These are phyloP conservation scores for Tympanuchus pallidicinctus DNA, from an alignment of 2,113 vertebrate genomes.

Conservation along the genomic window DNA sequence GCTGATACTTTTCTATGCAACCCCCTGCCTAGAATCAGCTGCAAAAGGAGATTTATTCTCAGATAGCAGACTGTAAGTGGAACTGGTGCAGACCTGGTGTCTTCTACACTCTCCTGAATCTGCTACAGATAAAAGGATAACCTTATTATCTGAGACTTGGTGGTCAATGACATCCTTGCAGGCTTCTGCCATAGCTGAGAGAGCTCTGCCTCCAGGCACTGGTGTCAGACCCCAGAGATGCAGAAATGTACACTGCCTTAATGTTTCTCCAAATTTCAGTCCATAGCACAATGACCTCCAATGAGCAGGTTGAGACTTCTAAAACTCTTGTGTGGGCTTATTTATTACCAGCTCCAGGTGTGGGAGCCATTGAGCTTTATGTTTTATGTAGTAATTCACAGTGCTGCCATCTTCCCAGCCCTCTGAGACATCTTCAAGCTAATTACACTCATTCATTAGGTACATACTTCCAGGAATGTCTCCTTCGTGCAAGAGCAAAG, in stretches of 20 bases:
- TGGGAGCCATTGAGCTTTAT: conserved; percentile 23
- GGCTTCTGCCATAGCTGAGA: neutral
- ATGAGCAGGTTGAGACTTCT: neutral
- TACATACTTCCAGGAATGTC: neutral
- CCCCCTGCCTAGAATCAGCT: neutral
- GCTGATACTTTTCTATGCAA: neutral
- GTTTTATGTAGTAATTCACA: conserved; percentile 36
- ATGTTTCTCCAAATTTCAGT: neutral
- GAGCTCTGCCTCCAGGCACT: neutral
- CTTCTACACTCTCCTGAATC: neutral
- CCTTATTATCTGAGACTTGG: neutral
- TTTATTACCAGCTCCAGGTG: conserved; percentile 29
- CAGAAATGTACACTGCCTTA: neutral
- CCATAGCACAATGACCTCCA: neutral
- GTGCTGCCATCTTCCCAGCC: conserved; percentile 47
- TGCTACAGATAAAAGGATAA: neutral
- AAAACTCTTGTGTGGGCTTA: neutral
- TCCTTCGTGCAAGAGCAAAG: conserved; percentile 49
- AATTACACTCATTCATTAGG: conserved; percentile 75
- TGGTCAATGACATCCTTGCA: neutral
- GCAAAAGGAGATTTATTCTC: neutral
- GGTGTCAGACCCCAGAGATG: neutral
- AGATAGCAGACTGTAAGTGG: neutral
- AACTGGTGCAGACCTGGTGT: neutral
- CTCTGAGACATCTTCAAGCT: conserved; percentile 69